These are phyloP conservation scores for Crioceris asparagi DNA, from an alignment of 2,888 invertebrate species.

Conservation along the genomic window DNA sequence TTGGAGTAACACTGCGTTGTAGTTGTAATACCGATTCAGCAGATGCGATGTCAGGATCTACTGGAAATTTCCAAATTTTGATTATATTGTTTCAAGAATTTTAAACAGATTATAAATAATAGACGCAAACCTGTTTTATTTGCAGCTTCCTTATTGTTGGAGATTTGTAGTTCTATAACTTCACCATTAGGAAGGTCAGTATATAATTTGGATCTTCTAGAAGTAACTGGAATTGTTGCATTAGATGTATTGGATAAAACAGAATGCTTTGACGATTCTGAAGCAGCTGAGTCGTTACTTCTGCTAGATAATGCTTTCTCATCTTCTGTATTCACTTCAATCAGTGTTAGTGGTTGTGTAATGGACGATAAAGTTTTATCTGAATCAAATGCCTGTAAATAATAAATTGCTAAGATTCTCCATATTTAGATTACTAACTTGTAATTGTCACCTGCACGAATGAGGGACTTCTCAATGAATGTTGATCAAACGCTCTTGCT, in stretches of 20 bases:
- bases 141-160: no score
- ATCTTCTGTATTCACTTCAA: slow-evolving; percentile 26
- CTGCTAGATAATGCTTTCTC: slow-evolving; percentile 20
- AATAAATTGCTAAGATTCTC: background rate
- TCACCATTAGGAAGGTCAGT: no score
- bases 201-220: no score
- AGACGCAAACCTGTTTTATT: no score
- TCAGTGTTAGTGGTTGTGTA: slow-evolving; percentile 21
- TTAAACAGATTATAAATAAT: no score
- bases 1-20: no score
- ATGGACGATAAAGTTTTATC: slow-evolving; percentile 11
- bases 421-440: background rate
- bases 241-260: slow-evolving; percentile 33
- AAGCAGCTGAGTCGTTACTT: slow-evolving; percentile 32
- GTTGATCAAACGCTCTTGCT: slow-evolving; percentile 23
- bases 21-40: no score
- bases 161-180: no score
- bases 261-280: slow-evolving; percentile 32
- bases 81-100: no score
- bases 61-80: no score
- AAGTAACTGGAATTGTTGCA: slow-evolving; percentile 29
- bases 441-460: slow-evolving; percentile 25
- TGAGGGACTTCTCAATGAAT: slow-evolving; percentile 20
- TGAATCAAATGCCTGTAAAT: slow-evolving; percentile 26
- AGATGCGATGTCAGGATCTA: no score